These are phyloP conservation scores for Aspidapion aeneum DNA, from an alignment of 2,888 invertebrate species.

Conservation along the genomic window DNA sequence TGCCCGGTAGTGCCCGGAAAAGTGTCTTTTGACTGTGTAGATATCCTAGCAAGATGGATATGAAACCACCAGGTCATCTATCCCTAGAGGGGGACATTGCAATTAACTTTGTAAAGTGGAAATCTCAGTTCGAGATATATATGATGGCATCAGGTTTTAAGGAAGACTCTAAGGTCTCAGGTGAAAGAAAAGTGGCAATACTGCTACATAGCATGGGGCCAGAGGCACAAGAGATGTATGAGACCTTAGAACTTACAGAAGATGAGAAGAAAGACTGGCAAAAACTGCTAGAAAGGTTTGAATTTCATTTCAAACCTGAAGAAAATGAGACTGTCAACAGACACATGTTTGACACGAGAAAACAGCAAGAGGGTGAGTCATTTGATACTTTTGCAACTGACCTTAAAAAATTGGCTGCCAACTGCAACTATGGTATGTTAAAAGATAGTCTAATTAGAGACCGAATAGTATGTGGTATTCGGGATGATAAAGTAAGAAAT, in stretches of 20 bases:
- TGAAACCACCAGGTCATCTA: no score
- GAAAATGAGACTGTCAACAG: constrained; percentile 23
- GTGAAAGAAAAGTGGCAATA: constrained; percentile 20
- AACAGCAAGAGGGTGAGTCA: constrained; percentile 21
- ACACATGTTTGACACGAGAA: constrained; percentile 22
- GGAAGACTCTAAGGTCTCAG: neutral
- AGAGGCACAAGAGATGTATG: constrained; percentile 24
- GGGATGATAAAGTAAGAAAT: neutral
- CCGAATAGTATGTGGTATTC: constrained; percentile 23
- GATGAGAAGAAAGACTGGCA: constrained; percentile 11
- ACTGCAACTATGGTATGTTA: constrained; percentile 24
- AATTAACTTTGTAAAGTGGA: neutral
- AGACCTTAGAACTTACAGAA: constrained; percentile 20
- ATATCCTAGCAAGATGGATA: no score
- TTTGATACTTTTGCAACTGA: constrained; percentile 23
- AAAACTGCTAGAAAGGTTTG: constrained; percentile 12
- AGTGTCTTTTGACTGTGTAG: no score
- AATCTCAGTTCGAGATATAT: neutral
- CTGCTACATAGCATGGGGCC: constrained; percentile 23
- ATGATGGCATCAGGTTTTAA: neutral
- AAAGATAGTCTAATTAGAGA: constrained; percentile 21
- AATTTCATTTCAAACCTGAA: constrained; percentile 22
- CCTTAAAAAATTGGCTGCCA: constrained; percentile 20
- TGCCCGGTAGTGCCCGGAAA: no score
- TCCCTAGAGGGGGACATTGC: neutral